Percentiles rank a stretch among this genome's conserved stretches.
Conservation (phyloP, 2,888 invertebrate species). For the Lepidochrysops patricia region DNA sequence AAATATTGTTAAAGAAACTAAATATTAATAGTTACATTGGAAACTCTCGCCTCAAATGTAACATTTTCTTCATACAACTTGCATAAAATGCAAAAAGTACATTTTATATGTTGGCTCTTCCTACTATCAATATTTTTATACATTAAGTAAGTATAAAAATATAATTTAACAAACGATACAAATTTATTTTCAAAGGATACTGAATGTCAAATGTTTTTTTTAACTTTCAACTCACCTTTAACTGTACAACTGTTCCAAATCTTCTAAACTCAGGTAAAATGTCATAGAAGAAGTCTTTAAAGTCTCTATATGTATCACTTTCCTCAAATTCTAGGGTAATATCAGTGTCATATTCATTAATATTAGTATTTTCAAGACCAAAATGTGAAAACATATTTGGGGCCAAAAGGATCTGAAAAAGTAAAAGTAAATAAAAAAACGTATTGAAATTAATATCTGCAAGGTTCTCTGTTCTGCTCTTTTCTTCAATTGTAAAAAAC, state of each 20-base stretch:
- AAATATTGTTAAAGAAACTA: too few relatives aligned
- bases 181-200: slow-evolving; percentile 36
- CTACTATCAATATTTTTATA: not conserved
- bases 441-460: too few relatives aligned
- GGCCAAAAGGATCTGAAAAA: slow-evolving; percentile 74
- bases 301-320: slow-evolving; percentile 84
- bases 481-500: too few relatives aligned
- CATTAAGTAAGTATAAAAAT: slow-evolving; percentile 2
- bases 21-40: too few relatives aligned
- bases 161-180: not conserved
- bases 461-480: too few relatives aligned
- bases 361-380: slow-evolving; percentile 80
- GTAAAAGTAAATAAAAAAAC: not conserved
- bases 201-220: not conserved
- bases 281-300: slow-evolving; percentile 89
- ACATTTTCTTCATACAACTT: too few relatives aligned
- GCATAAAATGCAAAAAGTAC: too few relatives aligned
- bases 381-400: slow-evolving; percentile 90
- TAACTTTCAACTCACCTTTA: slow-evolving; percentile 73
- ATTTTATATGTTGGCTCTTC: too few relatives aligned
- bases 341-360: slow-evolving; percentile 88
- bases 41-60: too few relatives aligned
- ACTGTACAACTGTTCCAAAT: slow-evolving; percentile 77
- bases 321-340: slow-evolving; percentile 88
- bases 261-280: slow-evolving; percentile 87